Conservation (phyloP, 2,113 vertebrate species). For the Acanthochromis polyacanthus region DNA sequence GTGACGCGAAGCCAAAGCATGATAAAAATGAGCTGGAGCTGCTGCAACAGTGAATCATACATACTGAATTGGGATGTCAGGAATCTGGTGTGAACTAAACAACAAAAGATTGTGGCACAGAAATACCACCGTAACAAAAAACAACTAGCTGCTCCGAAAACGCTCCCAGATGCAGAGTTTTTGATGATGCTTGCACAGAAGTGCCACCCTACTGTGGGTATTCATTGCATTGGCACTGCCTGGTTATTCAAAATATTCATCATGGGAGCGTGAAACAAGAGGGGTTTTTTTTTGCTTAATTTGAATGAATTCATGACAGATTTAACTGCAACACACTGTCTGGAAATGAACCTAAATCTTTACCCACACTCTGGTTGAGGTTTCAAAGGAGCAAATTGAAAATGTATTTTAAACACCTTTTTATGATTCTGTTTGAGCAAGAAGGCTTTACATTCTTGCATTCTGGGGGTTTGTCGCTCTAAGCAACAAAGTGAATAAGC, state of each 20-base stretch:
- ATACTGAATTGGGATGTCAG: conserved; percentile 6
- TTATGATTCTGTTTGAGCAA: no score
- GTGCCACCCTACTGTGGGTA: neutral
- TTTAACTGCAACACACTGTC: neutral
- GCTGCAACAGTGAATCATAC: conserved; percentile 2
- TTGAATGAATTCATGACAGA: no score
- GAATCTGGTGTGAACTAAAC: conserved; percentile 34
- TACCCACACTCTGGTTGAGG: neutral
- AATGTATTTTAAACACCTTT: neutral
- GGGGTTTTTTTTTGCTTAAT: no score
- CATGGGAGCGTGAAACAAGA: neutral
- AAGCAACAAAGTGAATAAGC: no score
- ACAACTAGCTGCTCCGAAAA: conserved; percentile 20
- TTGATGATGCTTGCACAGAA: conserved; percentile 11
- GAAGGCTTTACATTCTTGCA: no score
- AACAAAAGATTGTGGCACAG: conserved; percentile 47
- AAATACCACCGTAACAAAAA: conserved; percentile 36
- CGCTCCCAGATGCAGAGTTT: conserved; percentile 57
- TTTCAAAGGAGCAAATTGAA: neutral
- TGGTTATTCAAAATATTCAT: neutral
- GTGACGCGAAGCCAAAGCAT: neutral
- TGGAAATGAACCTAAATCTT: neutral
- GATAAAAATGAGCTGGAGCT: neutral
- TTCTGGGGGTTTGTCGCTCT: no score
- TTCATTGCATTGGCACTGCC: neutral